Base-by-base conservation (phyloP, 2,113 vertebrate genomes). In the Megaptera novaeangliae region DNA sequence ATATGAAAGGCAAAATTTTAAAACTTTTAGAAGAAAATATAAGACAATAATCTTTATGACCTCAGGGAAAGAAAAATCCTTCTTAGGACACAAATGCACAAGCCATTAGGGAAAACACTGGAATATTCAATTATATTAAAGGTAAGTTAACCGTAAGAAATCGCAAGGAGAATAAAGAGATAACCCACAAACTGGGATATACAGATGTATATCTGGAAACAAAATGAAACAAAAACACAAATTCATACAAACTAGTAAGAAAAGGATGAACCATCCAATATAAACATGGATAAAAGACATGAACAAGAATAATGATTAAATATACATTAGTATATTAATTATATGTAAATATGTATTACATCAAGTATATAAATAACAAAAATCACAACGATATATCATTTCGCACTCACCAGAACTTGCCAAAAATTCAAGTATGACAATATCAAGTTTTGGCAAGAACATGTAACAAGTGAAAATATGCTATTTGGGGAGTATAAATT, bases 351-450 rank as follows among this genome's bases (percentile, higher is more conserved):
- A 61, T 3, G 6, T 68, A 49, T 39, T 78, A n/a, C 69, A 91
- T 72, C 71, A 92, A 95, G 49, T 85, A 89, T 13, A 83, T 86
- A 93, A 95, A 82, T 61, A 96, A 80, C 14, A 83, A 80, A 80
- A 80, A 61, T 81, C 46, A 84, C 29, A 91, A 84, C n/a, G 23
- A 75, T n/a, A 72, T 61, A 39, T 25, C 46, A 97, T 71, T 74
- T 91, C n/a, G 44, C 4, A 96, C 10, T 29, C 25, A 93, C 23
- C 8, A 92, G 57, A 75, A 66, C 49, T 71, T 80, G 44, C 90
- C 74, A 91, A 91, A 94, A 96, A 74, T 74, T 94, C 61, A 92
- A 41, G 69, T 57, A 69, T 36, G 52, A 94, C 21, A 86, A 46
- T 44, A 94, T 41, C n/a, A 80, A 84, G 44, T 92, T 93, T 82